A percentile compares a stretch with the other conserved stretches of the same genome.
Conservation (phyloP, 2,113 vertebrate genomes). For the Ranitomeya variabilis region DNA sequence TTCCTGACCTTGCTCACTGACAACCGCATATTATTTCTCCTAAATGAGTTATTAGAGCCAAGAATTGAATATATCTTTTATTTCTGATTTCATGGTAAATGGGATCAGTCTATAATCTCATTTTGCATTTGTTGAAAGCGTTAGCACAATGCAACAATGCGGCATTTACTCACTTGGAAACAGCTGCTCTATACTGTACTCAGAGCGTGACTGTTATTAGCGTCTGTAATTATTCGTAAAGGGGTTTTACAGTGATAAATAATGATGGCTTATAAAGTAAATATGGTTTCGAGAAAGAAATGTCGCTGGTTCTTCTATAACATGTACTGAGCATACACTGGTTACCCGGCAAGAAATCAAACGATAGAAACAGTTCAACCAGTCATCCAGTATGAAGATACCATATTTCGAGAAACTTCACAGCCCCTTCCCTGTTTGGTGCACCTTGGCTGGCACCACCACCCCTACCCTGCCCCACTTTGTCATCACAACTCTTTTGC, state of each 20-base stretch:
- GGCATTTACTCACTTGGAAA: background rate
- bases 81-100: slow-evolving; percentile 20
- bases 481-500: too few relatives aligned
- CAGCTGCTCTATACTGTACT: background rate
- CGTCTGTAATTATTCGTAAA: background rate
- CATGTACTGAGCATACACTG: too few relatives aligned
- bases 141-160: background rate
- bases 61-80: slow-evolving; percentile 11
- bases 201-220: background rate
- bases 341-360: background rate
- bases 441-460: too few relatives aligned
- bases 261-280: background rate
- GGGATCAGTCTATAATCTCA: slow-evolving; percentile 37
- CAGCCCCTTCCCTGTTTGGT: too few relatives aligned
- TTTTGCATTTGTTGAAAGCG: background rate
- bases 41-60: background rate
- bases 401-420: too few relatives aligned
- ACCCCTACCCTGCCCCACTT: too few relatives aligned
- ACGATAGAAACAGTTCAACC: too few relatives aligned
- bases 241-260: background rate
- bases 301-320: too few relatives aligned
- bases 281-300: background rate
- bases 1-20: background rate
- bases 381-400: too few relatives aligned
- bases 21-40: background rate